Conservation (phyloP, 2,113 vertebrate species). For the Labeo rohita region DNA sequence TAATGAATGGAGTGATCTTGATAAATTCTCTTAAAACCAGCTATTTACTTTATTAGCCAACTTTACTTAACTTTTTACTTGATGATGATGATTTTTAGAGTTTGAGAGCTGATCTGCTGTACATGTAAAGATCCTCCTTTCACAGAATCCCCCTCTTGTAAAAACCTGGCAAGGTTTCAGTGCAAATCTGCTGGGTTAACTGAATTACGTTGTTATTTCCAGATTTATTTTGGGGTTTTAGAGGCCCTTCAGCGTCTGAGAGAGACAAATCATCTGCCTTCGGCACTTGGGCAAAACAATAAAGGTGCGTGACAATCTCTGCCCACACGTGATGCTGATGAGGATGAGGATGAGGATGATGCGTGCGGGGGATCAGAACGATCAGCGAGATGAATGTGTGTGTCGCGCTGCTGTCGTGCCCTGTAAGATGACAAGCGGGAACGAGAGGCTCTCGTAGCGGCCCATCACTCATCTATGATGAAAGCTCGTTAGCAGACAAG, state of each 20-base stretch:
- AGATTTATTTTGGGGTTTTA: neutral
- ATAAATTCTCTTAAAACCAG: neutral
- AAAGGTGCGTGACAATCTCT: conserved; percentile 4
- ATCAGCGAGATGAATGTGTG: conserved; percentile 49
- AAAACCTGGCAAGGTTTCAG: neutral
- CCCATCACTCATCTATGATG: conserved; percentile 24
- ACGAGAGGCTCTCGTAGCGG: conserved; percentile 20
- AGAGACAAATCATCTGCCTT: conserved; percentile 31
- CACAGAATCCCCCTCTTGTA: neutral
- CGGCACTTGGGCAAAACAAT: conserved; percentile 37
- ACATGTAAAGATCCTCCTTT: neutral
- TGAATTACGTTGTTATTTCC: neutral
- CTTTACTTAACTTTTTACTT: neutral
- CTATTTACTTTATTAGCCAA: neutral
- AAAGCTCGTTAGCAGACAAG: conserved; percentile 37
- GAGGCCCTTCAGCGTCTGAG: neutral
- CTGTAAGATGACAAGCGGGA: conserved; percentile 38
- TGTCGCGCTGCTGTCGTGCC: conserved; percentile 26
- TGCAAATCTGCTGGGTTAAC: neutral
- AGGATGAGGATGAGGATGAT: neutral
- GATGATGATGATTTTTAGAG: neutral
- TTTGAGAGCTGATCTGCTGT: neutral
- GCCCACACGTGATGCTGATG: conserved; percentile 16
- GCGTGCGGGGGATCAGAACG: conserved; percentile 7
- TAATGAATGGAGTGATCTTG: neutral